Percentiles rank a stretch among this genome's conserved stretches.
These are phyloP conservation scores for Phaethon lepturus DNA, from an alignment of 2,113 vertebrate genomes.

Conservation along the genomic window DNA sequence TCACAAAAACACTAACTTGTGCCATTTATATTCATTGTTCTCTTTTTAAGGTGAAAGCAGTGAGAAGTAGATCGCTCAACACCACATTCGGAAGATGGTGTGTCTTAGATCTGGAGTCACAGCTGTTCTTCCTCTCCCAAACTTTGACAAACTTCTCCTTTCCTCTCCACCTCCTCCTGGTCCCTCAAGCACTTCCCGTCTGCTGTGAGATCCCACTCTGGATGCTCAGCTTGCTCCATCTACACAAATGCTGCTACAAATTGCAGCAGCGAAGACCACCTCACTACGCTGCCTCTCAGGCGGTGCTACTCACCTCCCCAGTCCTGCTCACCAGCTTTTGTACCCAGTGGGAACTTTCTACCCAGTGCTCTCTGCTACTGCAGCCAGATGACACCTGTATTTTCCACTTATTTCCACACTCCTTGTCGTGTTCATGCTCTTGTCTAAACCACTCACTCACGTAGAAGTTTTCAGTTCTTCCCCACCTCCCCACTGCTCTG, in stretches of 20 bases:
- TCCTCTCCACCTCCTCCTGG: not conserved
- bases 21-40: not conserved
- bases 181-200: not conserved
- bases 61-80: not conserved
- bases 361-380: not conserved
- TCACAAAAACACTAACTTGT: not conserved
- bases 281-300: not conserved
- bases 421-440: not conserved
- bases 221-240: not conserved
- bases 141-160: not conserved
- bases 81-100: not conserved
- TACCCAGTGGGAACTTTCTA: not conserved
- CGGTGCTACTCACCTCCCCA: rapidly evolving
- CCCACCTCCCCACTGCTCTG: not conserved
- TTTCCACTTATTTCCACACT: not conserved
- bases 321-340: not conserved
- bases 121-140: not conserved
- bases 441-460: not conserved
- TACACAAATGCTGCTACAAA: not conserved
- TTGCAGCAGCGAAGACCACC: not conserved
- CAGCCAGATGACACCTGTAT: not conserved
- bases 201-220: not conserved
- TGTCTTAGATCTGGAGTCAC: not conserved
- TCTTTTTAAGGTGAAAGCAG: not conserved
- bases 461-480: not conserved